Base-by-base conservation (phyloP, 2,888 invertebrate species). In the Rutpela maculata region DNA sequence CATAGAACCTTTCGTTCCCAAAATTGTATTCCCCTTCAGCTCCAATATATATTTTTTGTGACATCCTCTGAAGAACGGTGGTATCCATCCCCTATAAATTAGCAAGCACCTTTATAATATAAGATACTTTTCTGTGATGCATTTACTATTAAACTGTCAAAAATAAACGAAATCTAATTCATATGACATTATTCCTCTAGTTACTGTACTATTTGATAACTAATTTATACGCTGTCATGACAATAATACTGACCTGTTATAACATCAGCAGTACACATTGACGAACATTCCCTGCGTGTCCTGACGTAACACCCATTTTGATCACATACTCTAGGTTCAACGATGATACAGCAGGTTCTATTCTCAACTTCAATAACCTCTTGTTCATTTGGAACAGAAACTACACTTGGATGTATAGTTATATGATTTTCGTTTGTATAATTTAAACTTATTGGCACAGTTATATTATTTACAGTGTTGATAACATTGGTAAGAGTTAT, bases 391-490 rank as follows among this genome's bases (percentile, higher is more conserved):
- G 17, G n/a, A 10, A 3, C 11, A 35, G 57, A 11, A 9, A 19
- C 12, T 17, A 12, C 22, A 5, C 12, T 55, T 26, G 57, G 59
- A 19, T 70, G 11, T 43, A 60, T 43, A 9, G 19, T 19, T 35
- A 70, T 22, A n/a, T 17, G 22, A 22, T 70, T 70, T 19, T 59
- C 19, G 19, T 60, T 70, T 60, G 70, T 70, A 59, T 43, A 60
- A 38, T 70, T 70, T 43, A 70, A 18, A 5, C 18, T 15, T 38
- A 70, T 60, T 18, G 70, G 70, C 5, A 70, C 60, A 15, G 74
- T 35, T 63, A 74, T 63, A 62, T 72, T 72, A 57, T 72, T 22
- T 17, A 67, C 17, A 35, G 43, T 66, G 43, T 74, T 74, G 7
- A 74, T 59, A 22, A 57, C 57, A 18, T 74, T 63, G 11, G 57